phyloP scores from a whole-genome alignment of 2,888 invertebrate species.

The Pterobdella sp. region DNA sequence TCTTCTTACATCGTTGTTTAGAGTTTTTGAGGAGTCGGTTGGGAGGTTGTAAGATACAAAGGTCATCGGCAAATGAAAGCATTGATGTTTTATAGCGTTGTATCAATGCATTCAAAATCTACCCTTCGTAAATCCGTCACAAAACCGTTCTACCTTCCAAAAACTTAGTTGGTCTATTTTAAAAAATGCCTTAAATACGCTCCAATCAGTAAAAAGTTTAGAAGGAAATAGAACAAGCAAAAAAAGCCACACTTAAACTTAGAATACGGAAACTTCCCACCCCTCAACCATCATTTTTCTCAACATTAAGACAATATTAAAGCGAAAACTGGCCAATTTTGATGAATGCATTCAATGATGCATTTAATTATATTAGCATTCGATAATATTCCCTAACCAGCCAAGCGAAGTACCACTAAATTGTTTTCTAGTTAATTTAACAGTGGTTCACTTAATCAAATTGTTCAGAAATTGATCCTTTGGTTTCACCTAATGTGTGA shows the following conservation, averaged over 20 bases:
- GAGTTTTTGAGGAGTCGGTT: background rate
- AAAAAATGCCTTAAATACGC: too few species aligned
- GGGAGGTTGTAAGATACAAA: background rate
- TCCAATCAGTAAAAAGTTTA: background rate
- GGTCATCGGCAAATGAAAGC: background rate
- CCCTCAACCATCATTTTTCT: too few species aligned
- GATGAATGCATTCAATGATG: background rate
- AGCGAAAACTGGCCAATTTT: background rate
- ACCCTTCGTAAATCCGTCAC: too few species aligned
- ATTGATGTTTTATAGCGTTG: too few species aligned
- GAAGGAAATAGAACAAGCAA: background rate
- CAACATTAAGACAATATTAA: too few species aligned
- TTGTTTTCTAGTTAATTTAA: background rate
- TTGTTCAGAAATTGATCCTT: background rate
- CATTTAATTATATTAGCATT: background rate
- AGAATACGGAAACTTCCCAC: background rate
- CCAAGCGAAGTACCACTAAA: background rate
- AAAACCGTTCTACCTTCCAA: too few species aligned
- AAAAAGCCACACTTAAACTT: background rate
- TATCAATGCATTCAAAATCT: too few species aligned
- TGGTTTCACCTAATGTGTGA: too few species aligned
- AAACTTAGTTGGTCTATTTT: too few species aligned
- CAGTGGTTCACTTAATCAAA: background rate
- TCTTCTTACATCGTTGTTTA: background rate
- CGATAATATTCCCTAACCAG: background rate